These are phyloP conservation scores for Sminthurides aquaticus DNA, from an alignment of 2,888 invertebrate genomes.

Conservation along the genomic window DNA sequence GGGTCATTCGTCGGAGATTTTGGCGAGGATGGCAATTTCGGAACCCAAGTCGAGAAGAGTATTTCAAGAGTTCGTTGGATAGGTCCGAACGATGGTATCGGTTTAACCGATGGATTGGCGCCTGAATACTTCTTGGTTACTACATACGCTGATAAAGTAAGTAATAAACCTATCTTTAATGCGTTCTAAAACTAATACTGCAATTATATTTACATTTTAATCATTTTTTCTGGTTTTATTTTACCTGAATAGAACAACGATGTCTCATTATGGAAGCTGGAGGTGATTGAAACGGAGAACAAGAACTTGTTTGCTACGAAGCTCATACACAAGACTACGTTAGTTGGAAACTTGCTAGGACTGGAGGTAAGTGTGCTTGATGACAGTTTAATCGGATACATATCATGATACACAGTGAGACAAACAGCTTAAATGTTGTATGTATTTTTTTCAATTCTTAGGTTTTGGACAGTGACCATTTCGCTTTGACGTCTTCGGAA, in stretches of 20 bases:
- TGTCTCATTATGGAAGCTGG: constrained; percentile 30
- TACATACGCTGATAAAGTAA: constrained; percentile 23
- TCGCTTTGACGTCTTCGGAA: constrained; percentile 24
- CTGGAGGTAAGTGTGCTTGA: constrained; percentile 25
- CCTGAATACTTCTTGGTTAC: constrained; percentile 38
- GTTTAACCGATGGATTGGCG: constrained; percentile 28
- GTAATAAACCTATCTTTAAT: background rate
- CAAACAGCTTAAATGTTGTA: too few relatives aligned
- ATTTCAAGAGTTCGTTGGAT: constrained; percentile 38
- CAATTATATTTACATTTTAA: background rate
- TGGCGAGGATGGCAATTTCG: background rate
- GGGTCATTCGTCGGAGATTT: background rate
- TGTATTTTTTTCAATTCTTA: too few relatives aligned
- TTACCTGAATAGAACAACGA: too few relatives aligned
- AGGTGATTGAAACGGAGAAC: constrained; percentile 19
- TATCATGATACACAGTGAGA: too few relatives aligned
- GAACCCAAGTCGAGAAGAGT: constrained; percentile 35
- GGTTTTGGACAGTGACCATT: constrained; percentile 15
- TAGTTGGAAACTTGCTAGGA: constrained; percentile 26
- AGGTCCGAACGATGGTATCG: constrained; percentile 9
- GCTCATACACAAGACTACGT: constrained; percentile 16
- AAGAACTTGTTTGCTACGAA: constrained; percentile 12
- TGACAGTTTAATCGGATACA: background rate
- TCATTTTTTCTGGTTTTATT: too few relatives aligned
- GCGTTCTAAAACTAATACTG: background rate